Conservation (phyloP, 2,888 invertebrate genomes). For the Diarsia mendica region DNA sequence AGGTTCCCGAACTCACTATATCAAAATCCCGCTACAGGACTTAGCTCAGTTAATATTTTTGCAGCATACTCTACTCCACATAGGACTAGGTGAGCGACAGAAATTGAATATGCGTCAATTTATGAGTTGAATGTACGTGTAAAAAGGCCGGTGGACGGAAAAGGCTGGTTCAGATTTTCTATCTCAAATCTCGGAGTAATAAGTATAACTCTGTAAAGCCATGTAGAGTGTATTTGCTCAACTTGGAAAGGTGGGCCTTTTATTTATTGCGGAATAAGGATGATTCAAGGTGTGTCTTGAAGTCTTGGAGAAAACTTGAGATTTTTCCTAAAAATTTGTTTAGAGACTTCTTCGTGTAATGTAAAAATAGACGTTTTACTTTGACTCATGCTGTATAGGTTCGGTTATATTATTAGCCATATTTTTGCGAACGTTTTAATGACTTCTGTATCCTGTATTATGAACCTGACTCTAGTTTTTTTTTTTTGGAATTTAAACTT, state of each 20-base stretch:
- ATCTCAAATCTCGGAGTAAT: not conserved
- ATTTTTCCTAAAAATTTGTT: not conserved
- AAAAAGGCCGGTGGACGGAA: too few relatives aligned
- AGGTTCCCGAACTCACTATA: not conserved
- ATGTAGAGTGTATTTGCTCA: not conserved
- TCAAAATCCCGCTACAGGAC: not conserved
- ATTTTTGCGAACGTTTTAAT: not conserved
- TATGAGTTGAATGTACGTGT: constrained; percentile 8
- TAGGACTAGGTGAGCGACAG: not conserved
- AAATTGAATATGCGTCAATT: constrained; percentile 44
- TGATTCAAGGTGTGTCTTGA: not conserved
- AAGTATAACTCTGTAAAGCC: constrained; percentile 3
- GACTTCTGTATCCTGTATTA: not conserved
- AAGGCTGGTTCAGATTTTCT: not conserved
- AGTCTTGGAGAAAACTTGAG: not conserved
- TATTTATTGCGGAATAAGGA: not conserved
- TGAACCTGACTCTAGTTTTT: not conserved
- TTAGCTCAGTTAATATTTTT: constrained; percentile 2
- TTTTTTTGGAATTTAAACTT: not conserved
- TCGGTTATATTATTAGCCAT: not conserved
- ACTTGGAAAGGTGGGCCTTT: not conserved
- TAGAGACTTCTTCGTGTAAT: not conserved
- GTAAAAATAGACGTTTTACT: not conserved
- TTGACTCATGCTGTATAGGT: not conserved
- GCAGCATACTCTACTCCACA: not conserved